Evolutionary conservation across 2,113 vertebrate genomes (phyloP).

Genomic region (Nesoenas mayeri): DNA sequence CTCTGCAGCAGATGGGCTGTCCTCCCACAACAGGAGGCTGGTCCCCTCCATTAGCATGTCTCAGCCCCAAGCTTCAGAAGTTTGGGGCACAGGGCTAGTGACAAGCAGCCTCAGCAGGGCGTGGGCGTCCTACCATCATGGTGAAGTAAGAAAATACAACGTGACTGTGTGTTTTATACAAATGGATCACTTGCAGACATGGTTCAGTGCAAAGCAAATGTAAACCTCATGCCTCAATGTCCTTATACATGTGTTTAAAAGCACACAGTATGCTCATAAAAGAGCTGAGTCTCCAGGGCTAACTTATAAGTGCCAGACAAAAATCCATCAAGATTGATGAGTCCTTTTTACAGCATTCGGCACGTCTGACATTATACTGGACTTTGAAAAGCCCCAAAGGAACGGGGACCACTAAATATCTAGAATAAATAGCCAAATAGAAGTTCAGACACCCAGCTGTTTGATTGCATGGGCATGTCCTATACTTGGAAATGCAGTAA

Average conservation of each 20-base stretch:
- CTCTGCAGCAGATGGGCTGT: not conserved
- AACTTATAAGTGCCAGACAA: constrained; percentile 36
- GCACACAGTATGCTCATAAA: constrained; percentile 21
- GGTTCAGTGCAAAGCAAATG: constrained; percentile 15
- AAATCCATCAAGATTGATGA: constrained; percentile 29
- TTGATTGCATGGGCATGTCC: not conserved
- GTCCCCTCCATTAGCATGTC: accelerated
- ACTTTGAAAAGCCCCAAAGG: constrained; percentile 10
- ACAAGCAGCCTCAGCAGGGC: not conserved
- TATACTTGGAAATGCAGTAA: not conserved
- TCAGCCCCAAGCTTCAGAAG: not conserved
- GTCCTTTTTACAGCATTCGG: not conserved
- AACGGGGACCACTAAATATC: not conserved
- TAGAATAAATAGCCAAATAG: constrained; percentile 22
- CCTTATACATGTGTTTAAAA: constrained; percentile 18
- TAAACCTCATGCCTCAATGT: constrained; percentile 24
- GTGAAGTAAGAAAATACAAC: not conserved
- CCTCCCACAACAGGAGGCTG: not conserved
- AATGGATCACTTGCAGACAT: not conserved
- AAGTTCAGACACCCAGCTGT: not conserved
- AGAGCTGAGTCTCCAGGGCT: not conserved
- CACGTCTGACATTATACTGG: not conserved
- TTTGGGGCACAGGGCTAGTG: not conserved
- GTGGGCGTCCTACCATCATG: not conserved
- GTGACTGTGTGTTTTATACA: not conserved